Conservation (phyloP, 2,888 invertebrate genomes). For the Drosophila demipolita region DNA sequence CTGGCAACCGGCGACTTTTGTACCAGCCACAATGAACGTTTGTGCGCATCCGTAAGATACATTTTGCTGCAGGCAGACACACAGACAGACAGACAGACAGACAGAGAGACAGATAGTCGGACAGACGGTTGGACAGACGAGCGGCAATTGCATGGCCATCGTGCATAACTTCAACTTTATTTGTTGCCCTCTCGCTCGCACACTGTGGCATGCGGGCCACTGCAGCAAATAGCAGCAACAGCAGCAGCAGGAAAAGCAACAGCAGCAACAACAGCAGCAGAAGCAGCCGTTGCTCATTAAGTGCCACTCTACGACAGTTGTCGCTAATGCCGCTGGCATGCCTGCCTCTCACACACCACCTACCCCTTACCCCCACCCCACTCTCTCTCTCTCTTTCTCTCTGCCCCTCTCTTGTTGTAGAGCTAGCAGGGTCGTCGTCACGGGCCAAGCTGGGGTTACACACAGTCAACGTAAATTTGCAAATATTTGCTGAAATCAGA, state of each 20-base stretch:
- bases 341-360: slow-evolving; percentile 18
- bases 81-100: not conserved
- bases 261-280: slow-evolving; percentile 58
- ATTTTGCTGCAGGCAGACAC: slow-evolving; percentile 45
- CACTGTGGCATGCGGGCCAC: slow-evolving; percentile 74
- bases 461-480: slow-evolving; percentile 78
- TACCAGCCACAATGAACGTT: slow-evolving; percentile 69
- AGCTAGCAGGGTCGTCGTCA: slow-evolving; percentile 61
- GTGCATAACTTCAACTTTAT: slow-evolving; percentile 77
- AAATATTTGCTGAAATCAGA: slow-evolving; percentile 78
- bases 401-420: slow-evolving; percentile 3
- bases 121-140: not conserved
- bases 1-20: slow-evolving; percentile 55
- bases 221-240: slow-evolving; percentile 35
- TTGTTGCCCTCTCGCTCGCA: slow-evolving; percentile 57
- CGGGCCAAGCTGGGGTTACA: slow-evolving; percentile 69
- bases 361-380: not conserved
- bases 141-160: slow-evolving; percentile 76
- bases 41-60: slow-evolving; percentile 76
- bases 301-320: slow-evolving; percentile 80
- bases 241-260: slow-evolving; percentile 26
- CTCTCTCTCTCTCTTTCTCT: not conserved
- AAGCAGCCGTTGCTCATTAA: slow-evolving; percentile 77
- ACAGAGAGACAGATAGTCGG: not conserved
- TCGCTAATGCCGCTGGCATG: slow-evolving; percentile 75